Evolutionary conservation across 2,888 invertebrate genomes (phyloP).

Genomic region (Apamea monoglypha): DNA sequence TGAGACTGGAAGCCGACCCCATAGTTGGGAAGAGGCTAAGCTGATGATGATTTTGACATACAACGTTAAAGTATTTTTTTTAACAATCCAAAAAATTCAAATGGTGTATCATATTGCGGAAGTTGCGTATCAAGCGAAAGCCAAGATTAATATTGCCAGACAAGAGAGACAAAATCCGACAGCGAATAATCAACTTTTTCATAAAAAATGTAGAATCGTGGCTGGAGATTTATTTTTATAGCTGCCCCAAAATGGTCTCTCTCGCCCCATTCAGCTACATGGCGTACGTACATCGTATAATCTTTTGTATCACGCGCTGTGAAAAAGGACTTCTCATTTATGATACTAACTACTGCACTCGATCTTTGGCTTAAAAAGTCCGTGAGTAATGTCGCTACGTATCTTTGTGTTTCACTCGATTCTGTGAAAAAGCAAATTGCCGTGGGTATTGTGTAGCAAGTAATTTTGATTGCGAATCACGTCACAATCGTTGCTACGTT

Average conservation of each 20-base stretch:
- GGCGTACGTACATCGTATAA: constrained; percentile 44
- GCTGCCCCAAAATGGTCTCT: constrained; percentile 44
- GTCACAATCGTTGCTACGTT: constrained; percentile 72
- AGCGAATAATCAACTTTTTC: constrained; percentile 44
- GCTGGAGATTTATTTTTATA: constrained; percentile 60
- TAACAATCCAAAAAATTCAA: not conserved
- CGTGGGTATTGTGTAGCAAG: constrained; percentile 54
- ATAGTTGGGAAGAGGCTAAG: not conserved
- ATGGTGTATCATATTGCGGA: constrained; percentile 14
- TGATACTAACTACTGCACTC: constrained; percentile 54
- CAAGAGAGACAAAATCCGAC: constrained; percentile 34
- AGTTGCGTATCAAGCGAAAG: constrained; percentile 25
- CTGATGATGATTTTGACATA: not conserved
- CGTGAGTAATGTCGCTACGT: constrained; percentile 43
- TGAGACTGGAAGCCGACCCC: too few species aligned
- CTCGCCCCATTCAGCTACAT: constrained; percentile 43
- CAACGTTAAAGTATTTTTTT: not conserved
- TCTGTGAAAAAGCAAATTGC: constrained; percentile 33
- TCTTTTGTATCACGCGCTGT: constrained; percentile 57
- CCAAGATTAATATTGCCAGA: constrained; percentile 31
- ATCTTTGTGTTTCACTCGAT: constrained; percentile 47
- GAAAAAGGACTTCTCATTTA: constrained; percentile 58
- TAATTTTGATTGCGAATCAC: constrained; percentile 73
- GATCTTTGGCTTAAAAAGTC: constrained; percentile 49
- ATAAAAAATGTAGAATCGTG: constrained; percentile 39